Base-by-base conservation (phyloP, 2,797 vertebrate genomes). In the Anguilla megastoma region DNA sequence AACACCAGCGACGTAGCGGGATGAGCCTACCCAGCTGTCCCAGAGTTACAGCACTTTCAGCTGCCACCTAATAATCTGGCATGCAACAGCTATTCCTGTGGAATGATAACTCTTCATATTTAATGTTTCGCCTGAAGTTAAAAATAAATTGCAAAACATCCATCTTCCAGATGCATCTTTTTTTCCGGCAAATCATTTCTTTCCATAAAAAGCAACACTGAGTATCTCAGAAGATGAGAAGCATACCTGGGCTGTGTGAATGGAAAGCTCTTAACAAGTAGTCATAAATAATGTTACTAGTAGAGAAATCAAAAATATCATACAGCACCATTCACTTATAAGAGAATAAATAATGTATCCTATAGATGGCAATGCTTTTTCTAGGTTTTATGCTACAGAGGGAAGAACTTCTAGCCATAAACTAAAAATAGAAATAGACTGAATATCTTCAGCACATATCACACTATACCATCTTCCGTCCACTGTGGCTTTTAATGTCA, bases 231-330 rank as follows among this genome's bases (percentile, higher is more conserved):
- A 84, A 84, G 48, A 2, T 56, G 82, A 52, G 54, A 54, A 56
- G 14, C 24, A 30, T 30, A 56, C 52, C 83, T 33, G 48, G 52
- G 27, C 50, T 58, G 50, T 33, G 12, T 80, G 36, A 36, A 80
- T 80, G 3, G 33, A 24, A 80, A 45, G 76, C 76, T 80, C 41
- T 45, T 45, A 80, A 36, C 63, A n/a, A 80, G 76, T 9, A 80
- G 3, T 85, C n/a, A 16, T 56, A 33, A 85, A 21, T 85, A 54
- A 30, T 85, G 83, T 85, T 85, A 85, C 27, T 56, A 56, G 48
- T 30, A 54, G 83, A 54, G n/a, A 27, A 84, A 9, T 9, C n/a
- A 84, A 83, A 83, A 48, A 83, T 48, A 83, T 83, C 80, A 83
- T 52, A 52, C 48, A 52, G 80, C 45, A 83, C 18, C 24, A 83